phyloP scores from a whole-genome alignment of 2,113 vertebrate species.

The Tachysurus vachellii region DNA sequence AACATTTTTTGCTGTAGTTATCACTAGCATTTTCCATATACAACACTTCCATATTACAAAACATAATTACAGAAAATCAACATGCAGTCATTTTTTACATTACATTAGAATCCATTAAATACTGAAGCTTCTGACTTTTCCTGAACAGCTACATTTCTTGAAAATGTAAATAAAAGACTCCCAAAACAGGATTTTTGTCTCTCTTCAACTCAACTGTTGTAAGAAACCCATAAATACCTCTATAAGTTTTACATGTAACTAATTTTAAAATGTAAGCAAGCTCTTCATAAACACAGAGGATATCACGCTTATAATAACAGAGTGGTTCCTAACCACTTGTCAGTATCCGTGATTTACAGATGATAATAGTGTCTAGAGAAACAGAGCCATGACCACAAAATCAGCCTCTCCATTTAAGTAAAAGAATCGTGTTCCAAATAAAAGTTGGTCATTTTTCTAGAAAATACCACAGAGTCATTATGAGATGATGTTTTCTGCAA shows the following conservation, averaged over 20 bases:
- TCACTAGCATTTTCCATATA: neutral
- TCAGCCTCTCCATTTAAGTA: constrained; percentile 11
- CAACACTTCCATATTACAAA: too few relatives aligned
- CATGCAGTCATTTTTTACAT: too few relatives aligned
- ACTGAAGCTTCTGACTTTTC: neutral
- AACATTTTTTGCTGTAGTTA: neutral
- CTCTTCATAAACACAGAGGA: constrained; percentile 21
- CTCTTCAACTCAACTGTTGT: neutral
- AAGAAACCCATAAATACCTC: neutral
- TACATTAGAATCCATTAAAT: neutral
- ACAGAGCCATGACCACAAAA: constrained; percentile 7
- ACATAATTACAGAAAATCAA: too few relatives aligned
- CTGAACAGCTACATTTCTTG: neutral
- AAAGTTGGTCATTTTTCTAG: neutral
- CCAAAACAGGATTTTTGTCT: neutral
- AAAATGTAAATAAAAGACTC: neutral
- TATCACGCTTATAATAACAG: constrained; percentile 30
- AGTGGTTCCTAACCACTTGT: constrained; percentile 9
- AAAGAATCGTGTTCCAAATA: constrained; percentile 4
- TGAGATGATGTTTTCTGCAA: neutral
- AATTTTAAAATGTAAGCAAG: constrained; percentile 17
- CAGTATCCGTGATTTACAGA: constrained; percentile 17
- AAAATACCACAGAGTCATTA: neutral
- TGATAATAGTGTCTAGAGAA: constrained; percentile 14
- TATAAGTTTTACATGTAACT: constrained; percentile 14